phyloP scores from a whole-genome alignment of 2,888 invertebrate genomes.

The Thymelicus lineola region DNA sequence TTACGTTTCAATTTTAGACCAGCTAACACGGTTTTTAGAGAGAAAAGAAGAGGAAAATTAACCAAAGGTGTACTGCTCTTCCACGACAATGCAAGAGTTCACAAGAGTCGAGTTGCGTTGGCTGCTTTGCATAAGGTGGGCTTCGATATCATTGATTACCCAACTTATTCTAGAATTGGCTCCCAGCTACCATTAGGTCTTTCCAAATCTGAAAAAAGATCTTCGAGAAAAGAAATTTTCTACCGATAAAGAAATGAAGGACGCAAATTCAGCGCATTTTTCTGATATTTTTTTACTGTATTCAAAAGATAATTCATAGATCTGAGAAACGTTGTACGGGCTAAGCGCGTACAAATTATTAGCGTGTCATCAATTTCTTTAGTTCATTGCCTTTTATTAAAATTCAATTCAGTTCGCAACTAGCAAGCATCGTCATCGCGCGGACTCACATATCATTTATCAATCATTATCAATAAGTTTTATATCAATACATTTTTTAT shows the following conservation, averaged over 20 bases:
- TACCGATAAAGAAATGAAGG: neutral
- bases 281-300: neutral
- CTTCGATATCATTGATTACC: neutral
- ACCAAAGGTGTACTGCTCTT: neutral
- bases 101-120: neutral
- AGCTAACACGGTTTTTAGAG: neutral
- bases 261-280: neutral
- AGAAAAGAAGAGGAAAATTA: neutral
- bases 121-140: neutral
- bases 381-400: too few relatives aligned
- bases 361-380: too few relatives aligned
- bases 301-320: neutral
- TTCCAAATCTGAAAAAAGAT: neutral
- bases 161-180: neutral
- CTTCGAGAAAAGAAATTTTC: neutral
- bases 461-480: too few relatives aligned
- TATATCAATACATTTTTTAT: too few relatives aligned
- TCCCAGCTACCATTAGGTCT: neutral
- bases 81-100: neutral
- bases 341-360: too few relatives aligned
- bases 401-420: too few relatives aligned
- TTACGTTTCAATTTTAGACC: neutral
- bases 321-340: too few relatives aligned
- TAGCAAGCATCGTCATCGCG: too few relatives aligned
- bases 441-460: too few relatives aligned